Percentiles rank a stretch among this genome's conserved stretches.
Conservation (phyloP, 2,113 vertebrate species). For the crab-eating macaque (Macaca fascicularis) region DNA sequence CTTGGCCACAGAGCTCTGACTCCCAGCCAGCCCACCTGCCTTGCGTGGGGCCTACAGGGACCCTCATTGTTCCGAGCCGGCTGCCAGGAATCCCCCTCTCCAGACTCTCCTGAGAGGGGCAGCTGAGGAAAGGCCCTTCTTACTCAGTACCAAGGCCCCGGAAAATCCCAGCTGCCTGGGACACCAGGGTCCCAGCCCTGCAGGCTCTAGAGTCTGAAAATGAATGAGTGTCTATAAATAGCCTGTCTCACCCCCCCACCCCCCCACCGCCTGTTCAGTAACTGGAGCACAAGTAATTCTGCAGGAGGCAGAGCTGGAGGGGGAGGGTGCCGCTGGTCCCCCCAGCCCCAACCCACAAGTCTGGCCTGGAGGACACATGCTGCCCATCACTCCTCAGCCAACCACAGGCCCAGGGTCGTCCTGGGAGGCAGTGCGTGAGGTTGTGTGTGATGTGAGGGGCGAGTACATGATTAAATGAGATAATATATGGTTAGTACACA, state of each 20-base stretch:
- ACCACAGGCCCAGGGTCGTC: background rate
- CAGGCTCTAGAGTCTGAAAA: constrained; percentile 38
- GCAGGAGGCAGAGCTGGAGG: background rate
- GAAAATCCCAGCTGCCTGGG: background rate
- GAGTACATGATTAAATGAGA: background rate
- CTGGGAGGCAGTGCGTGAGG: background rate
- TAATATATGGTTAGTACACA: background rate
- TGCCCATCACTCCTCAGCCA: background rate
- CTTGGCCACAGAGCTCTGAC: background rate
- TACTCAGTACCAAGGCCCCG: background rate
- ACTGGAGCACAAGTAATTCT: constrained; percentile 72
- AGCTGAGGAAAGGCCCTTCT: background rate
- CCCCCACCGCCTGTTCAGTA: constrained; percentile 3
- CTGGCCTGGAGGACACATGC: background rate
- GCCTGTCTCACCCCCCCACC: background rate
- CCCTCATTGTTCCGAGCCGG: background rate
- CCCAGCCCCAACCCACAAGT: background rate
- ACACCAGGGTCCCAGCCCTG: background rate
- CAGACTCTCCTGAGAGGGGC: background rate
- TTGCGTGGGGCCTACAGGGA: background rate
- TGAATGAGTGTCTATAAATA: constrained; percentile 75
- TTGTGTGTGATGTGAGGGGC: background rate
- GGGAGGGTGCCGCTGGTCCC: background rate
- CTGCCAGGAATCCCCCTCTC: background rate
- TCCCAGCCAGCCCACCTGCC: background rate